Percentiles rank a stretch among this genome's conserved stretches.
Evolutionary conservation across 2,888 invertebrate species (phyloP).

Genomic region (Griposia aprilina): DNA sequence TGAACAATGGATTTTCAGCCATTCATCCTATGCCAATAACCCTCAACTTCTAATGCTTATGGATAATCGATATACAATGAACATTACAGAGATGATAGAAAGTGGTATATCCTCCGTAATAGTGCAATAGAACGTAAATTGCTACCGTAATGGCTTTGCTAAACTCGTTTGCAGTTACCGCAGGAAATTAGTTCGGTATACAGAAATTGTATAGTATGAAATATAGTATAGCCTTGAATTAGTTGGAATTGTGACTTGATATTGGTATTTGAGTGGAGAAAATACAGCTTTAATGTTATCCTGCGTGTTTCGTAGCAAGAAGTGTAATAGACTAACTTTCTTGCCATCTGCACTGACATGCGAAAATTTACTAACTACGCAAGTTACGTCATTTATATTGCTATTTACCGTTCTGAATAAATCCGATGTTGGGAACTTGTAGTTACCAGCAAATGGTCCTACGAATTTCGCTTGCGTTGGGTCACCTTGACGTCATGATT

Average conservation of each 20-base stretch:
- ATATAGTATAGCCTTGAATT: conserved; percentile 10
- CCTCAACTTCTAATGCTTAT: conserved; percentile 32
- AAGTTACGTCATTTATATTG: background rate
- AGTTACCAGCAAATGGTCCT: background rate
- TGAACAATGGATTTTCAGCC: conserved; percentile 14
- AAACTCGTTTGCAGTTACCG: conserved; percentile 56
- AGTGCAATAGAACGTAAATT: conserved; percentile 56
- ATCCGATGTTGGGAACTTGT: background rate
- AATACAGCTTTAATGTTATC: background rate
- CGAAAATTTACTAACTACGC: background rate
- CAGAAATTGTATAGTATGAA: conserved; percentile 32
- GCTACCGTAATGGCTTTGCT: conserved; percentile 53
- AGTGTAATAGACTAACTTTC: background rate
- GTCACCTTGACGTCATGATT: conserved; percentile 33
- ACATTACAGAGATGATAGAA: conserved; percentile 58
- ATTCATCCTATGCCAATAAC: conserved; percentile 24
- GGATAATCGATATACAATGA: conserved; percentile 58
- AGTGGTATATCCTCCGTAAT: conserved; percentile 43
- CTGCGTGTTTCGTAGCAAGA: background rate
- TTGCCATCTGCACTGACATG: background rate
- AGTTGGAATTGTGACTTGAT: conserved; percentile 26
- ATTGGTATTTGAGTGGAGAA: conserved; percentile 8
- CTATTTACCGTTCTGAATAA: background rate
- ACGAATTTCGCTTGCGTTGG: conserved; percentile 22
- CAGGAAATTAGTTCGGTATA: conserved; percentile 57